A percentile compares a stretch with the other conserved stretches of the same genome.
phyloP scores from a whole-genome alignment of 1,140 invertebrate species.

The Eulimnadia texana region DNA sequence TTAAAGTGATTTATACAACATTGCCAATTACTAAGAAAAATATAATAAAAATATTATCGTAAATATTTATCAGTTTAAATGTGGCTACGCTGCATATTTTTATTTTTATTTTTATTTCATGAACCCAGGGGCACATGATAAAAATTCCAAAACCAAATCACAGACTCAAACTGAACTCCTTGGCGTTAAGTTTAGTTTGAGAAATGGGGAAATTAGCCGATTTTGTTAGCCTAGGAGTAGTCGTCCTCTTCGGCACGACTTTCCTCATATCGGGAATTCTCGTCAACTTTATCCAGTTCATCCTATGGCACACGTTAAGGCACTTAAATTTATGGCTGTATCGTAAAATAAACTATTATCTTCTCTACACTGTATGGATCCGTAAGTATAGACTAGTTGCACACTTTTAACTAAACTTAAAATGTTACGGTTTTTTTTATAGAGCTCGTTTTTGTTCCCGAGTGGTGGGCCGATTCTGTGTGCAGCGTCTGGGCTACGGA shows the following conservation, averaged over 20 bases:
- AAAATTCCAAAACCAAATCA: too few relatives aligned
- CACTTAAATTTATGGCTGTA: constrained; percentile 60
- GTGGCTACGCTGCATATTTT: too few relatives aligned
- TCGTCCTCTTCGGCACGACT: constrained; percentile 63
- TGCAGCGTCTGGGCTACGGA: constrained; percentile 57
- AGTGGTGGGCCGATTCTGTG: constrained; percentile 79
- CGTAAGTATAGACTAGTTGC: constrained; percentile 50
- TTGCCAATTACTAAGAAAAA: too few relatives aligned
- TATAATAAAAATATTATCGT: too few relatives aligned
- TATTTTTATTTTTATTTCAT: too few relatives aligned
- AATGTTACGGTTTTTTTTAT: constrained; percentile 14
- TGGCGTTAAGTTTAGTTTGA: neutral
- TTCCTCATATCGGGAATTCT: constrained; percentile 80
- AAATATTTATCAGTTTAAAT: too few relatives aligned
- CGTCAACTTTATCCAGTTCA: constrained; percentile 62
- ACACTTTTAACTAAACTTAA: neutral
- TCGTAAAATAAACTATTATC: constrained; percentile 79
- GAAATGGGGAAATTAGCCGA: neutral
- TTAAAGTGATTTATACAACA: too few relatives aligned
- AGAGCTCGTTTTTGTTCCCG: constrained; percentile 82
- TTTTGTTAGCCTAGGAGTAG: neutral
- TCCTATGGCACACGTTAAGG: constrained; percentile 56
- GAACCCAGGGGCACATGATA: too few relatives aligned
- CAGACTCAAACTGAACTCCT: too few relatives aligned
- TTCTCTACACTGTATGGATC: constrained; percentile 73